Evolutionary conservation across 1,140 invertebrate species (phyloP).

Genomic region (Paralvinella palmiformis): DNA sequence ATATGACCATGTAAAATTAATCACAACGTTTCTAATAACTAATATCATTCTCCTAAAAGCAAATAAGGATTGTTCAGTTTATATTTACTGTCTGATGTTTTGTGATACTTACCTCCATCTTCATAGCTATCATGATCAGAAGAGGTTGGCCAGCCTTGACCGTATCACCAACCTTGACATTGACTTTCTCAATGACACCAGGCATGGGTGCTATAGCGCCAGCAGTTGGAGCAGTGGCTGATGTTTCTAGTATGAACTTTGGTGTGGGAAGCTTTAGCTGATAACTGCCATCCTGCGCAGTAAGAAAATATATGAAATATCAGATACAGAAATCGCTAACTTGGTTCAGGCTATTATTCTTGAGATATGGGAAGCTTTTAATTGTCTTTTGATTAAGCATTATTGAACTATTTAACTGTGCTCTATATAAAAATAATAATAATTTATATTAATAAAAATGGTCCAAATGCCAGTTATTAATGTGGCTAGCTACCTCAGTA

Average conservation of each 20-base stretch:
- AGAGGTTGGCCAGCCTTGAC: conserved; percentile 79
- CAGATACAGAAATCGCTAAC: too few species aligned
- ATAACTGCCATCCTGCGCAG: conserved; percentile 46
- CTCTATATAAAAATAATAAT: too few species aligned
- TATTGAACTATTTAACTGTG: too few species aligned
- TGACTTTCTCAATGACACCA: conserved; percentile 61
- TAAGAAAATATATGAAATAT: conserved; percentile 18
- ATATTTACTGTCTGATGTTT: not conserved
- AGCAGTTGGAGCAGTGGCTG: conserved; percentile 27
- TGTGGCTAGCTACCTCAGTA: too few species aligned
- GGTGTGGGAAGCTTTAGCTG: conserved; percentile 48
- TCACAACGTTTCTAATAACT: not conserved
- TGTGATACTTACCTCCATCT: conserved; percentile 82
- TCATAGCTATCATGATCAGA: conserved; percentile 94
- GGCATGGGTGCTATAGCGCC: conserved; percentile 69
- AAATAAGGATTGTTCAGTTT: not conserved
- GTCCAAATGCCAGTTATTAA: too few species aligned
- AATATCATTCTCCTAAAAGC: not conserved
- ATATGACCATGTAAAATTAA: not conserved
- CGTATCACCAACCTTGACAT: conserved; percentile 57
- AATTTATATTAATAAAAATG: too few species aligned
- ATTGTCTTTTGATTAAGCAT: too few species aligned
- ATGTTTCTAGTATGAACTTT: conserved; percentile 42
- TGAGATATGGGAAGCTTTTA: too few species aligned
- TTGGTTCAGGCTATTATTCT: too few species aligned